Conservation (phyloP, 2,113 vertebrate species). For the Martes martes region DNA sequence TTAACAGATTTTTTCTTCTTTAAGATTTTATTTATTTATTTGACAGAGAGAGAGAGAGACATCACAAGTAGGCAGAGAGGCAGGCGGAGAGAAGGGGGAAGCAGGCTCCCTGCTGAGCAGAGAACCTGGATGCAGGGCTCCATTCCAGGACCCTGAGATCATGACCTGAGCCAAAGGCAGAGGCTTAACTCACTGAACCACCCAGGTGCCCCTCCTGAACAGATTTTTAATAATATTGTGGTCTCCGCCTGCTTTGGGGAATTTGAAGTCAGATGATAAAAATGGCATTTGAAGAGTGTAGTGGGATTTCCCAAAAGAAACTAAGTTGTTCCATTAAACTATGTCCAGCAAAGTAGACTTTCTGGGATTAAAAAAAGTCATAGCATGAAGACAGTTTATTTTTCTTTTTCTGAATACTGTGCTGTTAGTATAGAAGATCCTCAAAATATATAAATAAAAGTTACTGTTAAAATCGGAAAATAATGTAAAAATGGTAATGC, state of each 20-base stretch:
- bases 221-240: constrained; percentile 17
- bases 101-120: no score
- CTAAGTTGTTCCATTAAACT: constrained; percentile 16
- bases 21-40: no score
- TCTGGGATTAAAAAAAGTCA: neutral
- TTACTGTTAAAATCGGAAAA: constrained; percentile 20
- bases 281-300: constrained; percentile 38
- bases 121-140: no score
- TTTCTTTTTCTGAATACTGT: neutral
- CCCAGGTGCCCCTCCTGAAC: neutral
- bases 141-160: no score
- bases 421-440: neutral
- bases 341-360: neutral
- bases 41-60: no score
- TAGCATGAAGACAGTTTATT: neutral
- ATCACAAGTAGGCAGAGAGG: no score
- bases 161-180: no score
- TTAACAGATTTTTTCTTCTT: neutral
- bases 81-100: no score
- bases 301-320: neutral
- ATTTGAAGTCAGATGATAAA: neutral
- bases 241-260: neutral
- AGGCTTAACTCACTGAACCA: no score
- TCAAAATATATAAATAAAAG: constrained; percentile 18
- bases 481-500: neutral